Evolutionary conservation across 2,888 invertebrate genomes (phyloP).

Genomic region (Mellilla xanthometata): DNA sequence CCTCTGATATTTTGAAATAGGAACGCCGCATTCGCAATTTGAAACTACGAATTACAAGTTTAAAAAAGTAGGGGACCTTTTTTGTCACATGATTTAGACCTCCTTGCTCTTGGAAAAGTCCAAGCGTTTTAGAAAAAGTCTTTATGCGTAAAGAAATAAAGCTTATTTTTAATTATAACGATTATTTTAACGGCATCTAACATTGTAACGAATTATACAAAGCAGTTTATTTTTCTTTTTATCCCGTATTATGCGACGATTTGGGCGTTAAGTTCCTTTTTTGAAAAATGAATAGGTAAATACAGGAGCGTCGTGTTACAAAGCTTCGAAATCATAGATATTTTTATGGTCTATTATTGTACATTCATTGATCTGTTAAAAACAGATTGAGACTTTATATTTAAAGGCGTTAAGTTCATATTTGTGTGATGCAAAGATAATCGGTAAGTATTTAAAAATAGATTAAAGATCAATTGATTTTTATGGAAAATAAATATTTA

Average conservation of each 20-base stretch:
- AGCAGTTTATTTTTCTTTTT: conserved; percentile 81
- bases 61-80: conserved; percentile 72
- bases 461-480: conserved; percentile 38
- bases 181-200: background rate
- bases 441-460: conserved; percentile 23
- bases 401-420: background rate
- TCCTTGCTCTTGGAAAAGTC: conserved; percentile 29
- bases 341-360: conserved; percentile 31
- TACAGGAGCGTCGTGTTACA: conserved; percentile 72
- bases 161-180: background rate
- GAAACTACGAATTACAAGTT: conserved; percentile 81
- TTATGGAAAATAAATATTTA: conserved; percentile 13
- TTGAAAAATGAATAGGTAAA: conserved; percentile 81
- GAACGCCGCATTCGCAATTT: conserved; percentile 79
- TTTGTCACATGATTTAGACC: conserved; percentile 53
- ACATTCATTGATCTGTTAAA: background rate
- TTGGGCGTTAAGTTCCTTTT: conserved; percentile 81
- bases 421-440: background rate
- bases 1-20: conserved; percentile 81
- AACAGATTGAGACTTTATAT: background rate
- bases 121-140: background rate
- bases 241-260: conserved; percentile 76
- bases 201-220: conserved; percentile 65
- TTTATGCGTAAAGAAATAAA: background rate
- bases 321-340: conserved; percentile 59